A percentile compares a stretch with the other conserved stretches of the same genome.
These are phyloP conservation scores for Enteromius radiatus DNA, from an alignment of 2,797 vertebrate genomes.

Conservation along the genomic window DNA sequence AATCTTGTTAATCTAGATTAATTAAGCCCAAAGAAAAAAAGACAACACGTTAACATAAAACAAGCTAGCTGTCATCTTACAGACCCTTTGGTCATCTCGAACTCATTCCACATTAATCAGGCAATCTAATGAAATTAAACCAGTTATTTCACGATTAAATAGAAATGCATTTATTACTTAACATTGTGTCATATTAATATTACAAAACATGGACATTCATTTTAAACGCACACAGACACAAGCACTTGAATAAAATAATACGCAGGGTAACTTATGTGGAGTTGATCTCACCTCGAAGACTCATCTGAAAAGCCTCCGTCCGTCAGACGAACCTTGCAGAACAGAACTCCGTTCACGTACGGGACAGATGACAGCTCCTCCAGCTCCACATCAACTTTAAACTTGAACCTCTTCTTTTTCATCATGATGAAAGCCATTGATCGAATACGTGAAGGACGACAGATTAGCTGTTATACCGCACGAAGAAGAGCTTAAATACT, in stretches of 20 bases:
- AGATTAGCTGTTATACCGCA: not conserved
- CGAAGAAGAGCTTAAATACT: not conserved
- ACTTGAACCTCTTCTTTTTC: slow-evolving; percentile 95
- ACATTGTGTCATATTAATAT: not conserved
- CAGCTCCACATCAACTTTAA: slow-evolving; percentile 90
- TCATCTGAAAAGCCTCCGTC: slow-evolving; percentile 89
- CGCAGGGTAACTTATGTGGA: too few relatives aligned
- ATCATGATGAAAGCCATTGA: slow-evolving; percentile 86
- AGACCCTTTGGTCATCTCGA: not conserved
- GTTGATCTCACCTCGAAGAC: slow-evolving; percentile 85
- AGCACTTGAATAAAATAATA: not conserved
- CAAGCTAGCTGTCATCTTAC: not conserved
- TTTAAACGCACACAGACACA: not conserved
- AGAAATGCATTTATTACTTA: not conserved
- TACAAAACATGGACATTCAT: not conserved
- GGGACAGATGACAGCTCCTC: slow-evolving; percentile 92
- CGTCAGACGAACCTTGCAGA: slow-evolving; percentile 92
- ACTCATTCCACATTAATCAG: not conserved
- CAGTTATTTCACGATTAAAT: not conserved
- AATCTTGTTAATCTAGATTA: not conserved
- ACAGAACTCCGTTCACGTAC: slow-evolving; percentile 92
- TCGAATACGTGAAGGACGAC: not conserved
- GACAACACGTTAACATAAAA: not conserved
- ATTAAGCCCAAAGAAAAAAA: not conserved
- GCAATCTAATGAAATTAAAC: not conserved